Conservation (phyloP, 2,113 vertebrate genomes). For the Paracanthobrama guichenoti region DNA sequence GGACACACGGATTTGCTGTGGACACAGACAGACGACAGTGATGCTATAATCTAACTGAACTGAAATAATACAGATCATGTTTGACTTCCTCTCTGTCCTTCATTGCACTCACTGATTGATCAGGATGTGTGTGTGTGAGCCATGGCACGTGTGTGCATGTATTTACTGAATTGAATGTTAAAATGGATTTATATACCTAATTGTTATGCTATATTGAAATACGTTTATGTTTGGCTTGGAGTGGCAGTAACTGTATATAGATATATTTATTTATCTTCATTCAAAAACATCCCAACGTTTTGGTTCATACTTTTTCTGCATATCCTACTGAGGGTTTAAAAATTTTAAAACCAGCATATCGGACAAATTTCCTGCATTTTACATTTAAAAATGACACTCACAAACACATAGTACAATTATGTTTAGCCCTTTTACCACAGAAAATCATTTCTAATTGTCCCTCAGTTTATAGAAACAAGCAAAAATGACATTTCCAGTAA, state of each 20-base stretch:
- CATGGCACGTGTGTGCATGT: conserved; percentile 21
- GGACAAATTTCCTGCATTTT: not conserved
- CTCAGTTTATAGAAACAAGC: not conserved
- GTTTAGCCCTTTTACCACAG: not conserved
- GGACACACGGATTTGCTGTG: conserved; percentile 46
- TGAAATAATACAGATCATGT: not conserved
- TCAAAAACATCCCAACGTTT: not conserved
- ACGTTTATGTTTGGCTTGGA: conserved; percentile 5
- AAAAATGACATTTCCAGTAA: not conserved
- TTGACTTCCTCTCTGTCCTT: conserved; percentile 5
- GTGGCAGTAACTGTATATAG: not conserved
- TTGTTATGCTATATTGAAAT: not conserved
- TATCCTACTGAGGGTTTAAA: not conserved
- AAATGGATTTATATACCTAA: not conserved
- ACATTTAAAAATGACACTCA: conserved; percentile 23
- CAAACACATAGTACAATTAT: conserved; percentile 49
- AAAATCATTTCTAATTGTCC: not conserved
- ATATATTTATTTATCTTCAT: not conserved
- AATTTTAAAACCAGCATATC: not conserved
- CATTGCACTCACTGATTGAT: not conserved
- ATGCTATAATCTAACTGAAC: conserved; percentile 9
- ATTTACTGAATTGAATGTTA: not conserved
- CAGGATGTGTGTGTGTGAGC: not conserved
- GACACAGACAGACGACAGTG: conserved; percentile 37
- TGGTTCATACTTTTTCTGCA: conserved; percentile 1